Percentiles rank a stretch among this genome's conserved stretches.
Conservation (phyloP, 1,140 invertebrate genomes). For the Coboldia fuscipes region DNA sequence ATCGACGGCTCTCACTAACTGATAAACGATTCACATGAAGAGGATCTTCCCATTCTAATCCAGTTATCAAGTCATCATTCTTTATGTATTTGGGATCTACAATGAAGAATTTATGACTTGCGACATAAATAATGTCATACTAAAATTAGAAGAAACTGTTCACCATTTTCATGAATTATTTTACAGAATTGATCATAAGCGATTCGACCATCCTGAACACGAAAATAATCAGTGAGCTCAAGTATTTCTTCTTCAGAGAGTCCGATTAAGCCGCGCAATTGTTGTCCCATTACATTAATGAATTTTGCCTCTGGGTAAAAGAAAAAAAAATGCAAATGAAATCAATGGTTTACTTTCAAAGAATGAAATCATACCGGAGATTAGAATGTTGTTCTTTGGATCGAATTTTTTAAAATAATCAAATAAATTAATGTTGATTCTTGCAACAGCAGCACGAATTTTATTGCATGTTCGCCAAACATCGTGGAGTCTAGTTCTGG, state of each 20-base stretch:
- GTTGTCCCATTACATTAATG: slow-evolving; percentile 38
- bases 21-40: slow-evolving; percentile 33
- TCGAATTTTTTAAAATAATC: slow-evolving; percentile 40
- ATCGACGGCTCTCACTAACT: slow-evolving; percentile 31
- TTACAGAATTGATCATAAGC: slow-evolving; percentile 46
- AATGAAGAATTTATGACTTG: too few species aligned
- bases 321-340: slow-evolving; percentile 8
- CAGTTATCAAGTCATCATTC: slow-evolving; percentile 24
- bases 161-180: slow-evolving; percentile 36
- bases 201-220: slow-evolving; percentile 43
- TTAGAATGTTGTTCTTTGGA: slow-evolving; percentile 34
- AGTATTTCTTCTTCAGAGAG: slow-evolving; percentile 41
- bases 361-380: slow-evolving; percentile 29
- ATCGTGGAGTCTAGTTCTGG: neutral
- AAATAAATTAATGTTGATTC: slow-evolving; percentile 41
- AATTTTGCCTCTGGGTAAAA: slow-evolving; percentile 38
- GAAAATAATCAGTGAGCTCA: slow-evolving; percentile 49
- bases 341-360: neutral
- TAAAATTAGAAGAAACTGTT: too few species aligned
- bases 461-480: slow-evolving; percentile 54
- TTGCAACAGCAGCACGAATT: slow-evolving; percentile 42
- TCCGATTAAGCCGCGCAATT: slow-evolving; percentile 34
- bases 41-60: slow-evolving; percentile 38
- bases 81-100: slow-evolving; percentile 25
- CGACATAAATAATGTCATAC: too few species aligned